phyloP scores from a whole-genome alignment of 2,797 vertebrate species.

The Mareca penelope region DNA sequence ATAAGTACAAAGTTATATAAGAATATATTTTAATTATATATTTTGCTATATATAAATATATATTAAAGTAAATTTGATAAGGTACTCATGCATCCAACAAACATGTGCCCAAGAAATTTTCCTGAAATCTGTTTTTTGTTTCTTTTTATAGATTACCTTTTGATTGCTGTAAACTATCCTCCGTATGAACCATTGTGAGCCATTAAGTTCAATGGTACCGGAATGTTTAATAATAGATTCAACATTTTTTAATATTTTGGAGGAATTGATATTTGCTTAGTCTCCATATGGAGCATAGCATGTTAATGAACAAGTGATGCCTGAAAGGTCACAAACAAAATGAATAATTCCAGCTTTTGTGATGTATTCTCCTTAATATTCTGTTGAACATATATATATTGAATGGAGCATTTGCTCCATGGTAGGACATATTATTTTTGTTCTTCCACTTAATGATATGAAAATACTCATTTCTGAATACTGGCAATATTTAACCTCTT shows the following conservation, averaged over 20 bases:
- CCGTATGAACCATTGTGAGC: background rate
- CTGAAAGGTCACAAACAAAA: slow-evolving; percentile 50
- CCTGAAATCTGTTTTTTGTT: background rate
- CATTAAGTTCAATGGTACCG: background rate
- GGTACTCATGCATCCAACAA: background rate
- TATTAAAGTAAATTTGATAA: background rate
- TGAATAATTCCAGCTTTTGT: background rate
- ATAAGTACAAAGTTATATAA: background rate
- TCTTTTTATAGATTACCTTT: background rate
- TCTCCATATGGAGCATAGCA: background rate
- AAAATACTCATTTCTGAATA: background rate
- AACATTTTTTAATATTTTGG: background rate
- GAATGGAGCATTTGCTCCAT: background rate
- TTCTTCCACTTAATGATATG: background rate
- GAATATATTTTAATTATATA: background rate
- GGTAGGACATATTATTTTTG: background rate
- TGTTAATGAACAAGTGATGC: slow-evolving; percentile 27
- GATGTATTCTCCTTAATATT: slow-evolving; percentile 14
- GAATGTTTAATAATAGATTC: background rate
- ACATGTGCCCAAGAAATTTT: background rate
- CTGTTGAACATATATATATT: background rate
- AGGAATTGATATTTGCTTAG: slow-evolving; percentile 11
- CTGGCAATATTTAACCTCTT: slow-evolving; percentile 23
- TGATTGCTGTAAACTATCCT: background rate
- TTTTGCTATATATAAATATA: background rate